These are phyloP conservation scores for Pristionchus entomophagus DNA, from an alignment of 2,888 invertebrate species.

Conservation along the genomic window DNA sequence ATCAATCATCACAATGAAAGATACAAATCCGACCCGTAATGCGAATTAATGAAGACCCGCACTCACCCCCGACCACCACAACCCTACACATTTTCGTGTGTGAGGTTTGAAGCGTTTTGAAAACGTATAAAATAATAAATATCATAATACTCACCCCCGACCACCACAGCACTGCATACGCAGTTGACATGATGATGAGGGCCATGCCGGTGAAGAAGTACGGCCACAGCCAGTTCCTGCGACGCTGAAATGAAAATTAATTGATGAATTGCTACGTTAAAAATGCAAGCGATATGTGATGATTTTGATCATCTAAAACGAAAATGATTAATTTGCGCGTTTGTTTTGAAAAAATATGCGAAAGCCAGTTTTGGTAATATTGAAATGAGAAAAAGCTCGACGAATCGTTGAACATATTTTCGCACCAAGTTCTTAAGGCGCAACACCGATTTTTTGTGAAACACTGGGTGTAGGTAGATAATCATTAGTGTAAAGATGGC, in stretches of 20 bases:
- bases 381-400: background rate
- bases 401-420: background rate
- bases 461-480: background rate
- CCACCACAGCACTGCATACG: constrained; percentile 74
- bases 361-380: background rate
- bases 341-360: background rate
- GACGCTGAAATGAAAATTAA: background rate
- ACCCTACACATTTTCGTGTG: background rate
- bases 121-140: no score
- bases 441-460: background rate
- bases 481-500: background rate
- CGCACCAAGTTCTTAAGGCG: background rate
- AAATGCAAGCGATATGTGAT: no score
- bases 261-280: background rate
- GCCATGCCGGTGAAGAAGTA: constrained; percentile 69
- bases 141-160: constrained; percentile 57
- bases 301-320: no score
- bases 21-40: no score
- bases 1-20: no score
- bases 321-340: no score
- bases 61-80: background rate
- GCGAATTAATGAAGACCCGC: no score
- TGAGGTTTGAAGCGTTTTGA: no score
- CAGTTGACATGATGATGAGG: constrained; percentile 67
- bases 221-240: constrained; percentile 65